phyloP scores from a whole-genome alignment of 1,140 invertebrate genomes.

The Nomia melanderi region DNA sequence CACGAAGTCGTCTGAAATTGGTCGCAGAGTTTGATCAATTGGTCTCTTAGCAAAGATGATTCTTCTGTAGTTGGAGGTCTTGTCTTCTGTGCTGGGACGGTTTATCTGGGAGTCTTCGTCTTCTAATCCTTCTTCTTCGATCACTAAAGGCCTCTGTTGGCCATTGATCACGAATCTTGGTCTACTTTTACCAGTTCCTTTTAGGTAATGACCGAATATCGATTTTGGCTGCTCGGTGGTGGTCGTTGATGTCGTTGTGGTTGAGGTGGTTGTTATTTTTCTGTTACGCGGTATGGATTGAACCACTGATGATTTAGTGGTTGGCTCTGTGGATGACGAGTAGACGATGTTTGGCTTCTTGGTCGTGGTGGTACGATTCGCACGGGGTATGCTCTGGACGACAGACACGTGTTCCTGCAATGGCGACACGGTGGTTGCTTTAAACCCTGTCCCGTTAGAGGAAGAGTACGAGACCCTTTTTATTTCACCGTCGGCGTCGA shows the following conservation, averaged over 20 bases:
- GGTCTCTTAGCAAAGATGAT: constrained; percentile 79
- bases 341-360: constrained; percentile 75
- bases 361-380: constrained; percentile 73
- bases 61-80: constrained; percentile 68
- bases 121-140: constrained; percentile 68
- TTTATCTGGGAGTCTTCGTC: constrained; percentile 76
- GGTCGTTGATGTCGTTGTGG: constrained; percentile 71
- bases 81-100: constrained; percentile 72
- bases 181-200: constrained; percentile 68
- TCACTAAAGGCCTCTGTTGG: constrained; percentile 71
- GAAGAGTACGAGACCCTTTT: constrained; percentile 92
- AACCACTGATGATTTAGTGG: constrained; percentile 82
- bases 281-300: constrained; percentile 83
- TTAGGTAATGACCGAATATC: constrained; percentile 64
- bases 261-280: constrained; percentile 72
- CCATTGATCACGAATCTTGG: constrained; percentile 76
- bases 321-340: constrained; percentile 74
- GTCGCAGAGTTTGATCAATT: constrained; percentile 71
- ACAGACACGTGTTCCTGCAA: constrained; percentile 80
- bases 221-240: constrained; percentile 70
- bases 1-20: constrained; percentile 74
- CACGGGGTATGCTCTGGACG: constrained; percentile 79
- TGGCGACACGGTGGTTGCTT: constrained; percentile 78
- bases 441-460: constrained; percentile 82
- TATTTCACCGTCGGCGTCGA: constrained; percentile 89